Base-by-base conservation (phyloP, 2,113 vertebrate species). In the Ranitomeya imitator region DNA sequence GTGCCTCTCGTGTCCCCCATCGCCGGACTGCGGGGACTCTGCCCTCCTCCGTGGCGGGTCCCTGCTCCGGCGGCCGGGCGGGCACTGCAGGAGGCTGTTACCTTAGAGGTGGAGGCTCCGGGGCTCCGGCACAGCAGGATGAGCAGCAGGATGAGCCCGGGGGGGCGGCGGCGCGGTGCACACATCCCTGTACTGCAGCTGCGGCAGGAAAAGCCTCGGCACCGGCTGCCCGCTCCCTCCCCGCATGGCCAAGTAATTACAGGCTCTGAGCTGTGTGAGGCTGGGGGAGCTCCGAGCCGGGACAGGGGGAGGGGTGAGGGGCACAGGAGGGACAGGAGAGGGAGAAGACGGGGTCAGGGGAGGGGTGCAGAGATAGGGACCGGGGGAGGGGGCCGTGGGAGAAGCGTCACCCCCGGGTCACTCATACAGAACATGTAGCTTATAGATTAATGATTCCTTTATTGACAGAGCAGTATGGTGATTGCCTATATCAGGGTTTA, bases 231-330 rank as follows among this genome's bases (percentile, higher is more conserved):
- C 87, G 67, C 87, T 84, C 87, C 87, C 87, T 83, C 37, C 87
- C 93, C 89, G 91, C 93, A 93, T 93, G 92, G 93, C 92, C 90
- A 91, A 93, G 92, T 91, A 91, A 91, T 91, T 93, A 93, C 93
- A 94, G 93, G 90, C 92, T 94, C 89, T 92, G 93, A 93, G 93
- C 94, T 93, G 93, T 90, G 85, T 89, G 90, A 92, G 92, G 93
- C 93, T 85, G 90, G 89, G 91, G 91, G 92, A 90, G 90, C 85
- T 86, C 86, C 89, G 90, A 85, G 85, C 83, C 90, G 52, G 67
- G 60, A 79, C 57, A 79, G 31, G 76, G 37, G 74, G 79, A 63
- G 51, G 86, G 79, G 76, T 37, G 54, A 26, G 67, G 79, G 83
- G 7, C 83, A 86, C 55, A 76, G 23, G 31, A 18, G 65, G 81